Base-by-base conservation (phyloP, 2,113 vertebrate genomes). In the Nymphicus hollandicus region DNA sequence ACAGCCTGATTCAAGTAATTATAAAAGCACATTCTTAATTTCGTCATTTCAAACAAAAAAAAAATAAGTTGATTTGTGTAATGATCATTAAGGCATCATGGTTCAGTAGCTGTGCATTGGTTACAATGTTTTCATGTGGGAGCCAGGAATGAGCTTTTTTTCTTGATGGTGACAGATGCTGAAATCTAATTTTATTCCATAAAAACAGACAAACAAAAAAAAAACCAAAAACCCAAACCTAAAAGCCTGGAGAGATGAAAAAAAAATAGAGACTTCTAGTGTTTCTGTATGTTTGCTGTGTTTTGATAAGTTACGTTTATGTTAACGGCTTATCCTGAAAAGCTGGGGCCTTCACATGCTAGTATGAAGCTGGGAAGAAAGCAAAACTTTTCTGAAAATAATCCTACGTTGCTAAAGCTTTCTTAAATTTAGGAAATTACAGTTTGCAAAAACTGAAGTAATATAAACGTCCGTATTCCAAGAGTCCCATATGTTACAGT, bases 141-240 rank as follows among this genome's bases (percentile, higher is more conserved):
- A 98, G 88, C 95, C 86, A 94, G 97, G 94, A 96, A 97, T 97
- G 93, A 93, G 83, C 69, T 49, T 96, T 96, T 91, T 94, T 97
- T 88, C 95, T 96, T 98, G 94, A 97, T 97, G 82, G 97, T 97
- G 97, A 96, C 97, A 98, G 98, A 98, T 98, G 98, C 97, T 97
- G 95, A 96, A 98, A 97, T 98, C 95, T 97, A 96, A 97, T 98
- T 98, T 97, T 97, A 96, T 97, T 97, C 87, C 93, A 72, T 91
- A 89, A 96, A 94, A 96, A 96, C 52, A 90, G 68, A 33, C 49
- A 92, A 88, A 93, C 72, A 93, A 91, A 74, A 55, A 86, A 91
- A 81, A 66, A 79, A 91, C 39, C 53, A 55, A 66, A 1, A 2
- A 91, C 29, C n/a, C 72, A 88, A 74, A 80, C 46, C 71, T 39